phyloP scores from a whole-genome alignment of 2,888 invertebrate genomes.

The Acanthopleura granulata region DNA sequence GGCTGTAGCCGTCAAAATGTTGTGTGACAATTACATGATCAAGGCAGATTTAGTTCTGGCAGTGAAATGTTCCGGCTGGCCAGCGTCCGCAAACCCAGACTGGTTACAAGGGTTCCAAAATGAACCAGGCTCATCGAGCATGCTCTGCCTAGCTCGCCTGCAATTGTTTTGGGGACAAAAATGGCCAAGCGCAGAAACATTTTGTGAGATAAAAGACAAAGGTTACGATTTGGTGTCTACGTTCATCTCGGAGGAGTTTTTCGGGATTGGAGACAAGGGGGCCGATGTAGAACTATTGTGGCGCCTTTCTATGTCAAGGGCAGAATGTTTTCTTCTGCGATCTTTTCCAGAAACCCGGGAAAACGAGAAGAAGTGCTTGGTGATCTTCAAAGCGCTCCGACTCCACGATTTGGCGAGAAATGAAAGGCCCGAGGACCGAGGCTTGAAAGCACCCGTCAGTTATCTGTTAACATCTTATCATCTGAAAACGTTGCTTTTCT shows the following conservation, averaged over 20 bases:
- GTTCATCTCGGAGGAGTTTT: background rate
- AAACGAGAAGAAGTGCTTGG: background rate
- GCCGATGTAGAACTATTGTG: background rate
- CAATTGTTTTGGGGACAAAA: background rate
- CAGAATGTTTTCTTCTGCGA: background rate
- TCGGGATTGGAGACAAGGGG: background rate
- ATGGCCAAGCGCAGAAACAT: background rate
- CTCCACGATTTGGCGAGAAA: background rate
- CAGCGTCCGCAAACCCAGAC: background rate
- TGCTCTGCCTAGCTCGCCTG: too few relatives aligned
- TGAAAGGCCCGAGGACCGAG: background rate
- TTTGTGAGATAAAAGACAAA: background rate
- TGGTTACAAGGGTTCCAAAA: too few relatives aligned
- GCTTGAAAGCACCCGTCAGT: background rate
- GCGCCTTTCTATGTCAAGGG: constrained; percentile 4
- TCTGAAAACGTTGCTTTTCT: background rate
- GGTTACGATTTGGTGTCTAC: background rate
- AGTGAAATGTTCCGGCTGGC: background rate
- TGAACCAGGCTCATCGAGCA: too few relatives aligned
- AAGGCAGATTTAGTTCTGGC: background rate
- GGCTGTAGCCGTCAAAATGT: background rate
- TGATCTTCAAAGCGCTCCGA: background rate
- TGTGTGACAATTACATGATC: background rate
- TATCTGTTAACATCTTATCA: background rate
- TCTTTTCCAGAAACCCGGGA: background rate